Evolutionary conservation across 64 coral and sea anemone species (phyloP).

Genomic region (Stichodactyla mertensii): DNA sequence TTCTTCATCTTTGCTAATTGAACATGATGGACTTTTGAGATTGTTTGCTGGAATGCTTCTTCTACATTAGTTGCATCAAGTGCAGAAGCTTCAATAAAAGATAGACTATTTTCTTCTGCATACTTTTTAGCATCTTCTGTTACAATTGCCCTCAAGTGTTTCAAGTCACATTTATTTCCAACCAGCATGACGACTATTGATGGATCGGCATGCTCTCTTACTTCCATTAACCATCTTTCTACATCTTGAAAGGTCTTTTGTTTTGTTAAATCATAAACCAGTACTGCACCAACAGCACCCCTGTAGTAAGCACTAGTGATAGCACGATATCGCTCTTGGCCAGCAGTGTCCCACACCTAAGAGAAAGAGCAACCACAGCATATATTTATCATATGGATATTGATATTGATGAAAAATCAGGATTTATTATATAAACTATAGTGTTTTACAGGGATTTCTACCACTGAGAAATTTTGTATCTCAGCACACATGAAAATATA

Average conservation of each 20-base stretch:
- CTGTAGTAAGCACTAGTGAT: constrained; percentile 99
- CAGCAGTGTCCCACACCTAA: constrained; percentile 99
- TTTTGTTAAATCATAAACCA: constrained; percentile 98
- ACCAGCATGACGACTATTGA: constrained; percentile 97
- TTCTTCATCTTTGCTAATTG: constrained; percentile 96
- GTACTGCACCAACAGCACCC: constrained; percentile 87
- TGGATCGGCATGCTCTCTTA: constrained; percentile 82
- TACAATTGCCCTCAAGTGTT: constrained; percentile 78
- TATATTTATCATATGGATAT: neutral
- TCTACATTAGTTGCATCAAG: constrained; percentile 97
- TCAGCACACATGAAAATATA: too few species aligned
- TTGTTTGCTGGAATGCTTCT: constrained; percentile 94
- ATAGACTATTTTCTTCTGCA: constrained; percentile 72
- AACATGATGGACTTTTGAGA: constrained; percentile 88
- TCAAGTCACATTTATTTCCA: constrained; percentile 99
- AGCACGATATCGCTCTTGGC: constrained; percentile 90
- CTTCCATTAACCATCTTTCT: constrained; percentile 81
- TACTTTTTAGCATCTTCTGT: constrained; percentile 84
- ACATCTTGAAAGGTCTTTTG: constrained; percentile 95
- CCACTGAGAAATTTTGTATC: too few species aligned
- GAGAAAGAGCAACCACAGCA: neutral
- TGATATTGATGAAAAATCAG: too few species aligned
- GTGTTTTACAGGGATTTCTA: too few species aligned
- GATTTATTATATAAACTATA: too few species aligned
- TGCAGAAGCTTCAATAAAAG: constrained; percentile 96